Evolutionary conservation across 2,888 invertebrate species (phyloP), one percentile per base, ranked within the genome.

Genomic region (Agrochola lychnidis): DNA sequence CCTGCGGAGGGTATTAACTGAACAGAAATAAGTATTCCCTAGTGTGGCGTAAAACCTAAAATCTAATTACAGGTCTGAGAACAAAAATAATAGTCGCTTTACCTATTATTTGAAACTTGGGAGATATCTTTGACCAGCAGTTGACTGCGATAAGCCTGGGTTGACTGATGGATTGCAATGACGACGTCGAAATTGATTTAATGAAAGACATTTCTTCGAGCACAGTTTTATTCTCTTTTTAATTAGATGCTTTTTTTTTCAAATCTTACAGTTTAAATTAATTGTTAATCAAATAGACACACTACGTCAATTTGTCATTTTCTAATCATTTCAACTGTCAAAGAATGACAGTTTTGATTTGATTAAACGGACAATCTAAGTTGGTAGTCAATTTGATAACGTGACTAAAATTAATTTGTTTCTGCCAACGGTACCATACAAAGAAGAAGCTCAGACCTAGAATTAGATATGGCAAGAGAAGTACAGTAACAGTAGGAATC

Each of bases 81-180:
- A 57, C 45, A 59, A 78, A 63, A n/a, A 51, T 14, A 69, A 79
- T 51, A 19, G 48, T 1, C 4, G 4, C 6, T 70, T 79, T 51
- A 45, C 19, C n/a, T 53, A 0, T 19, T 48, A 61, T 79, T 7
- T 40, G 4, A 62, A 76, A 73, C 36, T 53, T 53, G 0, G 5
- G 7, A 62, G 53, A 53, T 25, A 25, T 22, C 53, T 72, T 9
- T 72, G 30, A 51, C 72, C 36, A 25, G 10, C 14, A 57, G 30
- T 51, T 80, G 76, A 80, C 42, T 42, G 5, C 30, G 51, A 70
- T 79, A 51, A 59, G 72, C 30, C 10, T 51, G 42, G 19, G 51
- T 19, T 79, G 79, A 79, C 9, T 57, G 48, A 79, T 71, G 59
- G n/a, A 79, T 71, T 42, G 22, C 59, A 80, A 22, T 25, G 22